Evolutionary conservation across 2,888 invertebrate genomes (phyloP), one percentile per base, ranked within the genome.

Genomic region (Dicranocentrus wangi): DNA sequence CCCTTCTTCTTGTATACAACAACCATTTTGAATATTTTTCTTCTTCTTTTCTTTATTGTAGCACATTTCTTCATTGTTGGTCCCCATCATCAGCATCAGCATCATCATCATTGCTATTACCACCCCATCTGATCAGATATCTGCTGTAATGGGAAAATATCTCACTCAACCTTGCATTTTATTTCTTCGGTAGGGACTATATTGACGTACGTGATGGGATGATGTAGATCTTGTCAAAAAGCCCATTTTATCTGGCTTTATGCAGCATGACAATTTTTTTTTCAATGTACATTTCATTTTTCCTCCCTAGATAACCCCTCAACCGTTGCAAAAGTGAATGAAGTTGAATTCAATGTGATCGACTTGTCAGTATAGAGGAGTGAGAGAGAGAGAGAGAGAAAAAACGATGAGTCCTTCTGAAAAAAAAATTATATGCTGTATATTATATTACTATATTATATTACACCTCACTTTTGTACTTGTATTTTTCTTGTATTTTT

Each of bases 281-380:
- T 28, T 32, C 61, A 61, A 61, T 32, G 25, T 2, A 51, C 28
- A 72, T 47, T 68, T 73, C 55, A 73, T 73, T 73, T n/a, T 73
- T 65, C 28, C 73, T 73, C 39, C 73, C 73, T 73, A 73, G 65
- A 73, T 73, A 65, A 51, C 73, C 32, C 53, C 73, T 73, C 73
- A 73, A 55, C 73, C 73, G 73, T 73, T 51, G 19, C 28, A 53
- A 73, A 73, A 55, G 71, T 55, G 65, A 73, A 63, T 42, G 55
- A 63, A 65, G 25, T 53, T 73, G 51, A 63, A 63, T 73, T 73
- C 51, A 73, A 65, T 63, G 32, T 63, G 71, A 61, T 72, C 51
- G 25, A 55, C 53, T 1, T 7, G 68, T 53, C n/a, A 19, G 47
- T 21, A 63, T 23, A n/a, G n/a, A n/a, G n/a, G 25, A 8, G 25